A percentile compares a stretch with the other conserved stretches of the same genome.
Conservation (phyloP, 2,888 invertebrate genomes). For the Venusia cambrica region DNA sequence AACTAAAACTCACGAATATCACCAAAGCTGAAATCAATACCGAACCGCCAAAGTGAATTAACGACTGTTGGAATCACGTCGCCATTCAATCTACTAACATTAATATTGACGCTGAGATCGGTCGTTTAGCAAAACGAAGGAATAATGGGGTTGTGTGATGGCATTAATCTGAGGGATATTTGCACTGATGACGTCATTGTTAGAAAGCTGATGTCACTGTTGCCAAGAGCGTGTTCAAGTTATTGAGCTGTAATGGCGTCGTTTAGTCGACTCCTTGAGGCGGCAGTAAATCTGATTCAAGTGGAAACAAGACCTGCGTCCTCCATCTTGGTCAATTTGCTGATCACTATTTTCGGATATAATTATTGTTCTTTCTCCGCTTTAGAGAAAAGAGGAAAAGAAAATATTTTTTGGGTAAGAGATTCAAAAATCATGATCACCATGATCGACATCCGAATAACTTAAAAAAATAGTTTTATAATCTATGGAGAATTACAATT, state of each 20-base stretch:
- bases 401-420: too few species aligned
- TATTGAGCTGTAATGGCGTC: constrained; percentile 7
- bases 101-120: constrained; percentile 11
- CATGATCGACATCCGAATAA: too few species aligned
- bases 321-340: too few species aligned
- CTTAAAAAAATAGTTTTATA: too few species aligned
- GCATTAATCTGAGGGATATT: constrained; percentile 10
- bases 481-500: too few species aligned
- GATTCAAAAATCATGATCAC: too few species aligned
- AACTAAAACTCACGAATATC: too few species aligned
- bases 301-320: constrained; percentile 13
- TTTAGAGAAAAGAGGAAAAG: too few species aligned
- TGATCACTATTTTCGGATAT: too few species aligned
- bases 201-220: constrained; percentile 18
- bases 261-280: constrained; percentile 7
- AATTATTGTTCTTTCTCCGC: too few species aligned
- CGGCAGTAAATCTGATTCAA: constrained; percentile 10
- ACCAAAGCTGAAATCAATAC: constrained; percentile 1
- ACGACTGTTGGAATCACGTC: constrained; percentile 10
- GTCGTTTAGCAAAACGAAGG: constrained; percentile 4
- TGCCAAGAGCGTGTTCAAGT: constrained; percentile 5
- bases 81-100: constrained; percentile 11
- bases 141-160: constrained; percentile 10
- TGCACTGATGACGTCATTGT: constrained; percentile 9
- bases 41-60: constrained; percentile 5